phyloP scores from a whole-genome alignment of 2,113 vertebrate species.

The Corythoichthys haematopterus region DNA sequence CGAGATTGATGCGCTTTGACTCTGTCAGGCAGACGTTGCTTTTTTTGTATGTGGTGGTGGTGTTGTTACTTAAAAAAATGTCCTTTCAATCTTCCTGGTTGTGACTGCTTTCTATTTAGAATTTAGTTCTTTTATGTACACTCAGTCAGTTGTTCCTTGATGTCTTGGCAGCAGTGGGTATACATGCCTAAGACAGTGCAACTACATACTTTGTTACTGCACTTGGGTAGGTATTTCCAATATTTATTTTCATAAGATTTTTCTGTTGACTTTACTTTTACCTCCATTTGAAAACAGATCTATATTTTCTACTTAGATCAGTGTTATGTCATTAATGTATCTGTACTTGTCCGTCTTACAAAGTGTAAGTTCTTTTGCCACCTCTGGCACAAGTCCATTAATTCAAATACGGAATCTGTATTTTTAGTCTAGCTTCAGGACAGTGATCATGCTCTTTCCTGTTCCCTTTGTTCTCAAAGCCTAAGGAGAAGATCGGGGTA shows the following conservation, averaged over 20 bases:
- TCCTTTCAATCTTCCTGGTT: not conserved
- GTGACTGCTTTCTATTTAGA: not conserved
- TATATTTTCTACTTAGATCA: not conserved
- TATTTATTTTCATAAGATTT: not conserved
- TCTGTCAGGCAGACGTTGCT: slow-evolving; percentile 3
- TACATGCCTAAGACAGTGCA: not conserved
- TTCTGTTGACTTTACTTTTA: not conserved
- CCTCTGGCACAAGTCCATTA: not conserved
- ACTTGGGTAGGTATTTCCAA: not conserved
- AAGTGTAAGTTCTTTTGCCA: not conserved
- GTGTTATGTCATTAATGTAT: not conserved
- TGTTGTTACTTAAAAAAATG: not conserved
- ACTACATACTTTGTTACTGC: not conserved
- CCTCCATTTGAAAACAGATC: not conserved
- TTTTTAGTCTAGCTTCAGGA: not conserved
- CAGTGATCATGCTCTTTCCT: not conserved
- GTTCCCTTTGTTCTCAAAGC: not conserved
- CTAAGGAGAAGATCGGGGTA: not conserved
- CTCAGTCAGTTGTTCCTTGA: not conserved
- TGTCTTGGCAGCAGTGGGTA: not conserved
- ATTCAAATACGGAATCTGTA: not conserved
- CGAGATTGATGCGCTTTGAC: slow-evolving; percentile 10
- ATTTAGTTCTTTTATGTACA: not conserved
- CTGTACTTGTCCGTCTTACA: not conserved
- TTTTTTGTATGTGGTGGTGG: not conserved